Evolutionary conservation across 2,797 vertebrate genomes (phyloP).

Genomic region (Fundulus diaphanus): DNA sequence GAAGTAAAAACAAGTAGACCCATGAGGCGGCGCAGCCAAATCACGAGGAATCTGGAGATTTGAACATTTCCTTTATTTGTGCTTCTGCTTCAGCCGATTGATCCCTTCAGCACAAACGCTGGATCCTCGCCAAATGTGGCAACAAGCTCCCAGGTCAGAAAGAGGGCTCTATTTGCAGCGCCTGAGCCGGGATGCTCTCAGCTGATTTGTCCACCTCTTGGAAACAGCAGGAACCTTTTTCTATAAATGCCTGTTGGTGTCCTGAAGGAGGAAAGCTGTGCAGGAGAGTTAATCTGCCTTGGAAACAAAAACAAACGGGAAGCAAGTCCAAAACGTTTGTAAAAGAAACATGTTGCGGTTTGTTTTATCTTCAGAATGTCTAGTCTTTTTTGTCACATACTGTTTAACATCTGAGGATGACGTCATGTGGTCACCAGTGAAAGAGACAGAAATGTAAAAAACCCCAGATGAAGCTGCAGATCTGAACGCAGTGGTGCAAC

Average conservation of each 20-base stretch:
- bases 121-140: conserved; percentile 22
- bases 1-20: not conserved
- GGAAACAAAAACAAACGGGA: not conserved
- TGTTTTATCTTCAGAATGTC: too few species aligned
- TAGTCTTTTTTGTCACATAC: too few species aligned
- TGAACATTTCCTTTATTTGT: not conserved
- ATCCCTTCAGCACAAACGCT: conserved; percentile 31
- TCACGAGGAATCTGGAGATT: not conserved
- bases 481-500: not conserved
- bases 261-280: not conserved
- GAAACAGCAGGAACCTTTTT: conserved; percentile 19
- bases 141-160: conserved; percentile 33
- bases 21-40: not conserved
- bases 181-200: conserved; percentile 17
- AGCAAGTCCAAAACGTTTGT: not conserved
- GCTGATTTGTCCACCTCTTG: conserved; percentile 19
- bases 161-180: conserved; percentile 56
- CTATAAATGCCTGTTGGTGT: not conserved
- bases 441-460: too few species aligned
- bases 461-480: not conserved
- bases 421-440: too few species aligned
- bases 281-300: not conserved
- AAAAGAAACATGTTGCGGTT: too few species aligned
- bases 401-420: too few species aligned
- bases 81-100: conserved; percentile 8